Conservation (phyloP, 2,888 invertebrate genomes). For the Eupithecia subfuscata region DNA sequence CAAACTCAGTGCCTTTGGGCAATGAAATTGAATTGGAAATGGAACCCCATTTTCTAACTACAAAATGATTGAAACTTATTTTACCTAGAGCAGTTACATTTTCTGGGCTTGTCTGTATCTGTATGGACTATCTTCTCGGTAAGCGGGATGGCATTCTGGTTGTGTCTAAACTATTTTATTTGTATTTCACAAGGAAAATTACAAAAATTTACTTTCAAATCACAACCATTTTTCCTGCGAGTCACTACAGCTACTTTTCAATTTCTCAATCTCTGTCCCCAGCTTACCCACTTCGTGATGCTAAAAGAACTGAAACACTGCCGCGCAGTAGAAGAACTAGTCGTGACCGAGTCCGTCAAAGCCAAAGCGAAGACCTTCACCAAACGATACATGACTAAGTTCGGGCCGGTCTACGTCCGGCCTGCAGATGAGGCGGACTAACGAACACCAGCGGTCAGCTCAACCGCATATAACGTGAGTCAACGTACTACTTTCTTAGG, state of each 20-base stretch:
- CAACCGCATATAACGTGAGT: constrained; percentile 25
- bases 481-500: constrained; percentile 21
- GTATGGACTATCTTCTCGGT: too few species aligned
- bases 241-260: neutral
- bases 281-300: constrained; percentile 98
- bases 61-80: too few species aligned
- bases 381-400: constrained; percentile 97
- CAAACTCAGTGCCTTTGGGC: too few species aligned
- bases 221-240: too few species aligned
- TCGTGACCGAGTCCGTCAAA: constrained; percentile 95
- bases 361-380: constrained; percentile 98
- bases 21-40: too few species aligned
- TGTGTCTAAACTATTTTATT: too few species aligned
- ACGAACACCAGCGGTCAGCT: constrained; percentile 38
- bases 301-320: constrained; percentile 97
- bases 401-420: constrained; percentile 90
- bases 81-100: too few species aligned
- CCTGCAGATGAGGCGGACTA: constrained; percentile 87
- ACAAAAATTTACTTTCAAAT: too few species aligned
- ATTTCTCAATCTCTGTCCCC: constrained; percentile 31
- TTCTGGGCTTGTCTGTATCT: too few species aligned
- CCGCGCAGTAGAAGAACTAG: constrained; percentile 92
- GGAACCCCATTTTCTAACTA: too few species aligned
- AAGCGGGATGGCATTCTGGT: too few species aligned
- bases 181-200: too few species aligned